Conservation (phyloP, 2,113 vertebrate genomes). For the Carettochelys insculpta region DNA sequence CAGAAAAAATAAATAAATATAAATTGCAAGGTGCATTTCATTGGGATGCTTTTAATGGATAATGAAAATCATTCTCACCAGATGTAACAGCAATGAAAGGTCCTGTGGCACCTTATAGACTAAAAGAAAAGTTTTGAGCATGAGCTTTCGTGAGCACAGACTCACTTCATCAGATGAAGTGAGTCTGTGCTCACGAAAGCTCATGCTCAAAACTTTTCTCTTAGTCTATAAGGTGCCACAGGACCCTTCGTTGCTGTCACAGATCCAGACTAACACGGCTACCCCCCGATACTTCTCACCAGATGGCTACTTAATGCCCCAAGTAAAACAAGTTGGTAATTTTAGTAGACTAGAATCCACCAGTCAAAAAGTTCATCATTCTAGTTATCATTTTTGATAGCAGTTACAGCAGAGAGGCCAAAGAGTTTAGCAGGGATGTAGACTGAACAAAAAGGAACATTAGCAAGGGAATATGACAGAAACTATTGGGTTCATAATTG, state of each 20-base stretch:
- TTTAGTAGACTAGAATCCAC: not conserved
- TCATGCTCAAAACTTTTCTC: too few relatives aligned
- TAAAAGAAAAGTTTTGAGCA: too few relatives aligned
- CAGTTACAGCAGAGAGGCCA: not conserved
- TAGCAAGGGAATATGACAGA: not conserved
- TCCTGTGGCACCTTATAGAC: too few relatives aligned
- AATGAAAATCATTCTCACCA: not conserved
- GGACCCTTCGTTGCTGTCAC: too few relatives aligned
- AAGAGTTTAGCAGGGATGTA: not conserved
- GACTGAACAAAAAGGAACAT: not conserved
- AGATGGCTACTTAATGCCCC: not conserved
- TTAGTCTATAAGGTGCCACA: too few relatives aligned
- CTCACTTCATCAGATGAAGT: too few relatives aligned
- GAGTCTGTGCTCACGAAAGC: too few relatives aligned
- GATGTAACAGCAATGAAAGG: too few relatives aligned
- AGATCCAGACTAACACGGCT: too few relatives aligned
- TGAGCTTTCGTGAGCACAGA: too few relatives aligned
- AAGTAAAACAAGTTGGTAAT: not conserved
- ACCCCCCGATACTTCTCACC: too few relatives aligned
- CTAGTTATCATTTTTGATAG: not conserved
- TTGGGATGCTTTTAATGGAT: not conserved
- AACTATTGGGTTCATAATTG: not conserved
- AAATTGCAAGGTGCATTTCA: accelerated
- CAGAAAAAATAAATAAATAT: not conserved
- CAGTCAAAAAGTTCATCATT: not conserved